Evolutionary conservation across 2,888 invertebrate species (phyloP).

Genomic region (Aethes cnicana): DNA sequence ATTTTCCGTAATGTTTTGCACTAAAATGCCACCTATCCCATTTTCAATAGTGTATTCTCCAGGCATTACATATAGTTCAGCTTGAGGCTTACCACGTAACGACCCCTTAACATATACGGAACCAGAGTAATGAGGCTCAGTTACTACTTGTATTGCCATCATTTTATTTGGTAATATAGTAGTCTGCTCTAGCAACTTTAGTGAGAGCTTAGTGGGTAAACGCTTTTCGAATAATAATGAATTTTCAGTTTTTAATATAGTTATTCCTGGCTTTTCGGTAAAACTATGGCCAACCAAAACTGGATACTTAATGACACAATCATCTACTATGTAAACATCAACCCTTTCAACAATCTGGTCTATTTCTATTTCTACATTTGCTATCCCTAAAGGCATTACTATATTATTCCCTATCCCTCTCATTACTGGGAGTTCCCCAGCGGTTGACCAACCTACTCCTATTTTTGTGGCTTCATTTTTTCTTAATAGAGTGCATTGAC

Average conservation of each 20-base stretch:
- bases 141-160: not conserved
- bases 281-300: conserved; percentile 1
- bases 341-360: no score
- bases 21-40: not conserved
- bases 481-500: no score
- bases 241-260: no score
- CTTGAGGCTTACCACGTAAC: not conserved
- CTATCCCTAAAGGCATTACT: no score
- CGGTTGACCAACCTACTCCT: no score
- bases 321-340: no score
- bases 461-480: no score
- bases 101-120: not conserved
- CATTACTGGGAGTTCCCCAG: no score
- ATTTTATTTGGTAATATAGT: not conserved
- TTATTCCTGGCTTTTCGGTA: not conserved
- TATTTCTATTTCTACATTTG: no score
- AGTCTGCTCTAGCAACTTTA: not conserved
- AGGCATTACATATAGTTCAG: not conserved
- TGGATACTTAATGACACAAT: conserved; percentile 1
- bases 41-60: conserved; percentile 1
- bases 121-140: not conserved
- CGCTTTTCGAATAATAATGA: not conserved
- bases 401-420: no score
- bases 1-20: no score
- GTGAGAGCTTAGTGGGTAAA: not conserved